phyloP scores from a whole-genome alignment of 2,113 vertebrate species.

The Thunnus thynnus region DNA sequence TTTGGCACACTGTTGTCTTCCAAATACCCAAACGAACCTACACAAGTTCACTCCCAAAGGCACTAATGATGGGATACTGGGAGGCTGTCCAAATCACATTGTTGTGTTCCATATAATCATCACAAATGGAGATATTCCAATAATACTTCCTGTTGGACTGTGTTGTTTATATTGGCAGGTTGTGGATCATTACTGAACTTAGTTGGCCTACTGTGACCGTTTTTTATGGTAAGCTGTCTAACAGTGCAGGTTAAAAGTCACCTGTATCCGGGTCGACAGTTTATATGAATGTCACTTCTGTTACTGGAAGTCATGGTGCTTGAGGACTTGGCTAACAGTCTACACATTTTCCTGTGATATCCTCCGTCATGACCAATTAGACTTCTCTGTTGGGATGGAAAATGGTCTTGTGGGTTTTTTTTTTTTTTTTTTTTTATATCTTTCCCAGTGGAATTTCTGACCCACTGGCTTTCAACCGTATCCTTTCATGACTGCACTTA shows the following conservation, averaged over 20 bases:
- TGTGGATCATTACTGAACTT: conserved; percentile 35
- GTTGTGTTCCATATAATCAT: neutral
- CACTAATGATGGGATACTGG: neutral
- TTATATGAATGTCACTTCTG: neutral
- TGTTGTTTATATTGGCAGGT: neutral
- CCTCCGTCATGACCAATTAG: neutral
- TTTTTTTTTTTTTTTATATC: neutral
- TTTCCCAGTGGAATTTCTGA: conserved; percentile 22
- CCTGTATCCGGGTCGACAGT: neutral
- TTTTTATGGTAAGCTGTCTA: conserved; percentile 32
- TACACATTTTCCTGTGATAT: neutral
- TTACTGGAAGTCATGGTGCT: neutral
- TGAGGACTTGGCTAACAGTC: neutral
- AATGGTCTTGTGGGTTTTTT: conserved; percentile 4
- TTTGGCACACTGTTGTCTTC: neutral
- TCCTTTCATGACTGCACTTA: neutral
- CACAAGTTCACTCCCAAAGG: neutral
- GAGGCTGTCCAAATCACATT: neutral
- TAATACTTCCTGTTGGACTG: neutral
- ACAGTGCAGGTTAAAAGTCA: neutral
- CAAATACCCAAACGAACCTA: neutral
- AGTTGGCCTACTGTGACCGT: neutral
- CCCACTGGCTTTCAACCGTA: neutral
- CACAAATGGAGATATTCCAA: neutral
- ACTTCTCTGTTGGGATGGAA: conserved; percentile 7